Base-by-base conservation (phyloP, 1,140 invertebrate genomes). In the Gryon sp. region DNA sequence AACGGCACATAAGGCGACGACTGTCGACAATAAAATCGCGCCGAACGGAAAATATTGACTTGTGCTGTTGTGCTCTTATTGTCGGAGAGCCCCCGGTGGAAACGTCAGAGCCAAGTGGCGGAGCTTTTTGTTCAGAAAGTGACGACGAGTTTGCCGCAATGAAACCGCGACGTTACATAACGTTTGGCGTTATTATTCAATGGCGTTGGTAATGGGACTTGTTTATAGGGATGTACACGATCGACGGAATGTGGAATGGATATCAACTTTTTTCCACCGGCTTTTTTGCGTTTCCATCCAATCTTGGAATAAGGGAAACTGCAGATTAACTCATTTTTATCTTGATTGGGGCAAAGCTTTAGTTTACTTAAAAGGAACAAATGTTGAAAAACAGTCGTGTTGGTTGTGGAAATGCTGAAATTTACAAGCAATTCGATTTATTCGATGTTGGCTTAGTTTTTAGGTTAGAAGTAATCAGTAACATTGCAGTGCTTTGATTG, bases 1-100 rank as follows among this genome's bases (percentile, higher is more conserved):
- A 76, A 76, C 74, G 74, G 74, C 59, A 76, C 57, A 59, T 45
- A 28, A 65, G 43, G 60, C 70, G 70, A 65, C 70, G 70, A 74
- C 52, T 65, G 70, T 65, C 59, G 52, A 74, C 70, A 74, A 65
- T 74, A 30, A 74, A 74, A 52, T 11, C 12, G 70, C 69, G 41
- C 43, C n/a, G 12, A 74, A 52, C 16, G 52, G 50, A 74, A 65
- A 74, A 50, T 74, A 74, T 74, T 74, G 70, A 74, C 69, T 73
- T 40, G 48, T 28, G 11, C 43, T n/a, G n/a, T n/a, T n/a, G n/a
- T n/a, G n/a, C 14, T 18, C 16, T 9, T 36, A n/a, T 6, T 26
- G 2, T 38, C 16, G 36, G 5, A 20, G 41, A 57, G 52, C n/a
- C n/a, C n/a, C n/a, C n/a, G n/a, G n/a, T n/a, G n/a, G 52, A 74